A percentile compares a stretch with the other conserved stretches of the same genome.
Evolutionary conservation across 35 echinoderm and acorn worm species (phyloP).

Genomic region (Lytechinus pictus): DNA sequence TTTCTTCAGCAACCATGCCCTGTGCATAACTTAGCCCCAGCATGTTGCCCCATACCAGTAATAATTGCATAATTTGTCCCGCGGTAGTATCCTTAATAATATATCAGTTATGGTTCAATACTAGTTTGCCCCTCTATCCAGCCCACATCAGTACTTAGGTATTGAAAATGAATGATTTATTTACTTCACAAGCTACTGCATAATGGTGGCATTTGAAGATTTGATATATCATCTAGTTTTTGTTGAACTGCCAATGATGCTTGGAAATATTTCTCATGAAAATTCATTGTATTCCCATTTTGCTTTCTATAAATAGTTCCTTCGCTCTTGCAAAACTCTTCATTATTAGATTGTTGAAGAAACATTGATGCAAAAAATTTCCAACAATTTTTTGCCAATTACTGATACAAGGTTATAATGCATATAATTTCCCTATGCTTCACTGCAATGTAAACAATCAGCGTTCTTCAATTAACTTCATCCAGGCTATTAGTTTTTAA

Average conservation of each 20-base stretch:
- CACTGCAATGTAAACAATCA: background rate
- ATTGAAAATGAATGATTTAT: too few relatives aligned
- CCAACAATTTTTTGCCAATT: too few relatives aligned
- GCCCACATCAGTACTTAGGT: background rate
- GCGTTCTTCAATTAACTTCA: background rate
- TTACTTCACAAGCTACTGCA: too few relatives aligned
- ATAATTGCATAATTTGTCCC: conserved; percentile 19
- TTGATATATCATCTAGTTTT: background rate
- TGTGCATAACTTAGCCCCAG: background rate
- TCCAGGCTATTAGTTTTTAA: background rate
- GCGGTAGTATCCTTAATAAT: background rate
- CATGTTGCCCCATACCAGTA: background rate
- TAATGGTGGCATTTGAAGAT: background rate
- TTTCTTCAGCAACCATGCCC: background rate
- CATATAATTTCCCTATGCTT: background rate
- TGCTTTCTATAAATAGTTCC: background rate
- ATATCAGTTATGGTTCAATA: background rate
- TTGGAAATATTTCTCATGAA: background rate
- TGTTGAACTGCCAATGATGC: background rate
- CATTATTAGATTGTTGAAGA: background rate
- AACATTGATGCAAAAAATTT: background rate
- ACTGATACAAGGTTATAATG: background rate
- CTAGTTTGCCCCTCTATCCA: background rate
- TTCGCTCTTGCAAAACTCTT: background rate
- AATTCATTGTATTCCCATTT: background rate